A percentile compares a stretch with the other conserved stretches of the same genome.
phyloP scores from a whole-genome alignment of 2,113 vertebrate genomes.

The Cacatua alba region DNA sequence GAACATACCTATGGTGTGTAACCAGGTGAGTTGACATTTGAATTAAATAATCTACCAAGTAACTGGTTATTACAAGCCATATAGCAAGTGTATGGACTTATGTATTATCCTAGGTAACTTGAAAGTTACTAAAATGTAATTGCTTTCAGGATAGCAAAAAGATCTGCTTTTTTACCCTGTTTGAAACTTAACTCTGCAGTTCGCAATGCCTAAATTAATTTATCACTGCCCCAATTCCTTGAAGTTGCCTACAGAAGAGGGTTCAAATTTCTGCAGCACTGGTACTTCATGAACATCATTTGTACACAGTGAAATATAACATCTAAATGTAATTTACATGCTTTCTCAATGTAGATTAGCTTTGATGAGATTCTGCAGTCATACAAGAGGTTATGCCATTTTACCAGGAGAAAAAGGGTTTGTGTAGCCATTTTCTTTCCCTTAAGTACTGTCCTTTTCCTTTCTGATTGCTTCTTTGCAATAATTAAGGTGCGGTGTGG shows the following conservation, averaged over 20 bases:
- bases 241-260: background rate
- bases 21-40: background rate
- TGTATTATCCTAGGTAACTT: background rate
- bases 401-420: background rate
- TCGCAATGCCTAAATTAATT: background rate
- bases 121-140: background rate
- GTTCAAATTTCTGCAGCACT: background rate
- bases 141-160: background rate
- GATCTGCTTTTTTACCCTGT: background rate
- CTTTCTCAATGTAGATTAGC: background rate
- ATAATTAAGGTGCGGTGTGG: background rate
- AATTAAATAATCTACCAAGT: background rate
- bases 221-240: background rate
- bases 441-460: background rate
- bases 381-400: background rate
- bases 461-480: background rate
- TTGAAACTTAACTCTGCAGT: background rate
- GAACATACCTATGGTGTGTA: background rate
- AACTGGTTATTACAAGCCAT: background rate
- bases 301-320: background rate
- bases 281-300: background rate
- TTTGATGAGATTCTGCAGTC: background rate
- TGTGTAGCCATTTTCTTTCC: background rate
- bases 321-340: background rate
- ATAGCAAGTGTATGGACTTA: background rate